Conservation (phyloP, 2,888 invertebrate genomes). For the Acanthosoma haemorrhoidale region DNA sequence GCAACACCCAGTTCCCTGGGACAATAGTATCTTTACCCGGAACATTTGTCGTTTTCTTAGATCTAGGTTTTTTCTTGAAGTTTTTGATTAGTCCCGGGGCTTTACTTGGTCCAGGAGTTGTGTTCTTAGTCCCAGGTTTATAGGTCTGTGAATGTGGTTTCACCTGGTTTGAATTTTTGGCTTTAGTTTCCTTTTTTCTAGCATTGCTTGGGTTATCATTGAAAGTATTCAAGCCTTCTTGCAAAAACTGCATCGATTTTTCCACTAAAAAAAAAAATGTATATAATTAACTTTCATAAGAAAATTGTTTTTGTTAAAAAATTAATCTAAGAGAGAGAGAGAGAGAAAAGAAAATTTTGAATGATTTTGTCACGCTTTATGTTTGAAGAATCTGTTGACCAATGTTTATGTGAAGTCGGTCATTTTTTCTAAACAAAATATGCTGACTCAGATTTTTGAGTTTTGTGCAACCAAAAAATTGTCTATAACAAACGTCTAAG, state of each 20-base stretch:
- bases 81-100: not conserved
- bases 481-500: too few species aligned
- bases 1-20: not conserved
- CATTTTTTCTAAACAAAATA: too few species aligned
- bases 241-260: not conserved
- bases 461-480: too few species aligned
- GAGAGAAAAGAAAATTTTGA: too few species aligned
- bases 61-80: not conserved
- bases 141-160: not conserved
- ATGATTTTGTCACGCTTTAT: too few species aligned
- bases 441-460: too few species aligned
- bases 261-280: conserved; percentile 19
- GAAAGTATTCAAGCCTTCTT: not conserved
- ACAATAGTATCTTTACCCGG: not conserved
- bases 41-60: not conserved
- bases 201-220: not conserved
- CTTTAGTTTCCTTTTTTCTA: not conserved
- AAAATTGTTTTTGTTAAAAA: not conserved
- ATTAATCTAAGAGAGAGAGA: too few species aligned
- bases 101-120: not conserved
- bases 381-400: too few species aligned
- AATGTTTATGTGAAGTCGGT: too few species aligned
- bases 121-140: not conserved
- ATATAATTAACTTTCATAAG: too few species aligned
- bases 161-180: not conserved